Conservation (phyloP, 2,113 vertebrate species). For the Sialia sialis region DNA sequence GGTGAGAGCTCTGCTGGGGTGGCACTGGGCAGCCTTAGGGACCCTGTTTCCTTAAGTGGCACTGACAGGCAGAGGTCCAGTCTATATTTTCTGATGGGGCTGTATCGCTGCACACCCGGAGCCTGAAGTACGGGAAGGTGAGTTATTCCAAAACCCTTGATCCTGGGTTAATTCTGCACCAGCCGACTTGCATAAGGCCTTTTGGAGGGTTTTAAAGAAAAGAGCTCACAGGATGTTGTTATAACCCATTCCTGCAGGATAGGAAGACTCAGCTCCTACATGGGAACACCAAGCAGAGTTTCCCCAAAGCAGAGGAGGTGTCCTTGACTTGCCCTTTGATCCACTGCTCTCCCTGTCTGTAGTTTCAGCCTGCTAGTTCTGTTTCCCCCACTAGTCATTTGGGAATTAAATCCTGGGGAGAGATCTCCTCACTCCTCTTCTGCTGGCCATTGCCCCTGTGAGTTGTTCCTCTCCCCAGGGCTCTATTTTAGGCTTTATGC, state of each 20-base stretch:
- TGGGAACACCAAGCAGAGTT: background rate
- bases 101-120: conserved; percentile 90
- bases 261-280: rapidly evolving
- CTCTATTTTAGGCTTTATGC: background rate
- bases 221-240: background rate
- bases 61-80: conserved; percentile 90
- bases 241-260: background rate
- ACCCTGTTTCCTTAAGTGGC: conserved; percentile 60
- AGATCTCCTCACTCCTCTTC: background rate
- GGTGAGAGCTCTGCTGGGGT: background rate
- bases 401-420: background rate
- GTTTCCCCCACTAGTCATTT: background rate
- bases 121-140: conserved; percentile 96
- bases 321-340: background rate
- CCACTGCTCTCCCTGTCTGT: background rate
- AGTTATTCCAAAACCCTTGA: background rate
- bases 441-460: background rate
- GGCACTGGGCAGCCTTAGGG: background rate
- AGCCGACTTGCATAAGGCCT: background rate
- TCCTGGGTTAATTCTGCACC: background rate
- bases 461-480: background rate
- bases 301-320: background rate
- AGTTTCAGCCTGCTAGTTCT: background rate
- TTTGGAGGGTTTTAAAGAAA: background rate
- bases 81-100: conserved; percentile 93